phyloP scores from a whole-genome alignment of 2,113 vertebrate species.

The Platycercus adscitus region DNA sequence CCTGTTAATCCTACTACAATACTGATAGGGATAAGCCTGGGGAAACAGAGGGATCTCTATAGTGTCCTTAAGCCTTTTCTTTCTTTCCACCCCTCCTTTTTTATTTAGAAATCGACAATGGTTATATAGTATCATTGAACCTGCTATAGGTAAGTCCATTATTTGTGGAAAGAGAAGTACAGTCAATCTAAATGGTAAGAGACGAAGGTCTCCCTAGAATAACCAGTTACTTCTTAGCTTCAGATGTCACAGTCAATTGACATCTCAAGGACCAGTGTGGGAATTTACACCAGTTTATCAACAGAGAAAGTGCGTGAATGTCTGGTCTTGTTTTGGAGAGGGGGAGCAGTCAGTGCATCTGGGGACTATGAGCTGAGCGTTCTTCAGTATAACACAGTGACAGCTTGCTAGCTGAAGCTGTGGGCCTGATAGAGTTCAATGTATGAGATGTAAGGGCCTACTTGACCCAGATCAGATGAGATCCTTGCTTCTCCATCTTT shows the following conservation, averaged over 20 bases:
- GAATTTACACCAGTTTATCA: neutral
- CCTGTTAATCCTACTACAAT: neutral
- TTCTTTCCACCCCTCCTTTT: rapidly evolving
- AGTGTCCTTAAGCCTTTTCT: neutral
- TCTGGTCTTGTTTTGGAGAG: neutral
- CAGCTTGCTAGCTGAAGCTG: neutral
- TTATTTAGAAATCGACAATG: neutral
- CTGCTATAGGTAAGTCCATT: neutral
- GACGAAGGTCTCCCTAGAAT: neutral
- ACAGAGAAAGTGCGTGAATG: neutral
- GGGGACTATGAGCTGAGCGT: neutral
- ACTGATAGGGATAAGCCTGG: neutral
- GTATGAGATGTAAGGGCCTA: neutral
- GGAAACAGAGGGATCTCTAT: neutral
- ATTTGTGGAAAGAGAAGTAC: neutral
- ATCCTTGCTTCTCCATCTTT: neutral
- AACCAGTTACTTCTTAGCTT: neutral
- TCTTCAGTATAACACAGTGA: neutral
- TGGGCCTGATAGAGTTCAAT: neutral
- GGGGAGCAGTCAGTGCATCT: neutral
- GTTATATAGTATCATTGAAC: neutral
- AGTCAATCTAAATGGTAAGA: neutral
- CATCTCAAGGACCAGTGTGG: rapidly evolving
- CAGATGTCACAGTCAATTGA: neutral
- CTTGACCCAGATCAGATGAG: neutral